Evolutionary conservation across 2,888 invertebrate genomes (phyloP).

Genomic region (Suillia variegata): DNA sequence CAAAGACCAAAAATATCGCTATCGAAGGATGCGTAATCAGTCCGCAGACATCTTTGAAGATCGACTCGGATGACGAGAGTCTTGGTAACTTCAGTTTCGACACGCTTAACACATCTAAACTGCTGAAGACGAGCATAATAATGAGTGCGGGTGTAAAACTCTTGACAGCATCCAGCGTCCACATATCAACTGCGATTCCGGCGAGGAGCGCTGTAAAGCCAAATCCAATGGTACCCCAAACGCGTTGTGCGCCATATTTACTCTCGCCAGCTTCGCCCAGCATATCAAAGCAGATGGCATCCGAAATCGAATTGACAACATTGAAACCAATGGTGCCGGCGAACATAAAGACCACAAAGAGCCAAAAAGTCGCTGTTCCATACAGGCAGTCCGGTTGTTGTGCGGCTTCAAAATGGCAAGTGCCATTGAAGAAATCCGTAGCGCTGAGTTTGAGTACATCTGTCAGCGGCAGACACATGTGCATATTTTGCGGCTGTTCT

Average conservation of each 20-base stretch:
- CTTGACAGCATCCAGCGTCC: conserved; percentile 66
- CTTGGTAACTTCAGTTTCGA: conserved; percentile 69
- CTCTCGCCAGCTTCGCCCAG: conserved; percentile 73
- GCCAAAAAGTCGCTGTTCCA: conserved; percentile 71
- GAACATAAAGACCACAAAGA: conserved; percentile 73
- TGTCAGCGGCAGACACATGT: conserved; percentile 23
- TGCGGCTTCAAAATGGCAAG: conserved; percentile 32
- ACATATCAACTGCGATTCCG: conserved; percentile 72
- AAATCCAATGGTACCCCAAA: conserved; percentile 84
- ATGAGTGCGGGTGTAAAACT: conserved; percentile 75
- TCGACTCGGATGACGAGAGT: conserved; percentile 70
- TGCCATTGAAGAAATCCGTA: conserved; percentile 15
- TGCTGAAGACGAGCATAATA: conserved; percentile 69
- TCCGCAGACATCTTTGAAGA: conserved; percentile 69
- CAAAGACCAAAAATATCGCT: conserved; percentile 73
- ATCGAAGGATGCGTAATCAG: conserved; percentile 71
- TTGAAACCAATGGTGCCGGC: conserved; percentile 80
- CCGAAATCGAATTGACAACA: conserved; percentile 84
- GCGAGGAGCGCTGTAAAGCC: conserved; percentile 74
- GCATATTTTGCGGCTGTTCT: conserved; percentile 10
- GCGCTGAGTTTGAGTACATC: conserved; percentile 9
- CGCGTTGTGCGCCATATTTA: conserved; percentile 77
- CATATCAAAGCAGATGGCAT: conserved; percentile 89
- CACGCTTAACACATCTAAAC: conserved; percentile 72
- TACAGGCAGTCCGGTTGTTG: conserved; percentile 62